A percentile compares a stretch with the other conserved stretches of the same genome.
phyloP scores from a whole-genome alignment of 2,113 vertebrate genomes.

The Alexandromys fortis region DNA sequence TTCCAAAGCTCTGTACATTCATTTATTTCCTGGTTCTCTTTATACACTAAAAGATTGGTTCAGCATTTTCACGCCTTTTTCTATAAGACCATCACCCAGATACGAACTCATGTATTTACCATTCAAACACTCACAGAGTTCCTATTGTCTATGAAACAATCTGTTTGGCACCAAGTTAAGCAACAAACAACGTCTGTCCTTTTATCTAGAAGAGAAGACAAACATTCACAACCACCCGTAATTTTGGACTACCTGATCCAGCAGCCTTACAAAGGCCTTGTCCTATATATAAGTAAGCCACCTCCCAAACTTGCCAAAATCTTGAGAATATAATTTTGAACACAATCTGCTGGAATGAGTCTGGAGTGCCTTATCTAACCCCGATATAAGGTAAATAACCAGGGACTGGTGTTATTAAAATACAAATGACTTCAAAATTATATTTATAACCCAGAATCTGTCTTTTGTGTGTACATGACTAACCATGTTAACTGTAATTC shows the following conservation, averaged over 20 bases:
- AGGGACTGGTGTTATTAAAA: not conserved
- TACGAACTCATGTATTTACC: not conserved
- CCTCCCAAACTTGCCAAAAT: not conserved
- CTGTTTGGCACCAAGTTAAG: not conserved
- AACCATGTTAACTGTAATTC: not conserved
- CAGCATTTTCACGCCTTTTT: not conserved
- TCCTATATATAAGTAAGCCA: not conserved
- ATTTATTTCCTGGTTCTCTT: not conserved
- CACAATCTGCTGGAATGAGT: not conserved
- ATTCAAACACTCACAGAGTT: not conserved
- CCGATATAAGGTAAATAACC: not conserved
- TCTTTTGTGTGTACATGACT: not conserved
- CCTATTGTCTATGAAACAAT: not conserved
- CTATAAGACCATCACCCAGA: not conserved
- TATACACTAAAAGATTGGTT: not conserved
- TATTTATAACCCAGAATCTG: not conserved
- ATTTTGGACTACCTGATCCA: not conserved
- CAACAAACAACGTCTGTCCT: not conserved
- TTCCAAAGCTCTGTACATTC: not conserved
- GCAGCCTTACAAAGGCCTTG: not conserved
- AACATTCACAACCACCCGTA: not conserved
- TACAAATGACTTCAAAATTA: conserved; percentile 20
- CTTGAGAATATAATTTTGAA: not conserved
- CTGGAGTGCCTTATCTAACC: not conserved
- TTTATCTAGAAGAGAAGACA: not conserved